These are phyloP conservation scores for Drosophila sp. DNA, from an alignment of 1,140 invertebrate genomes.

Conservation along the genomic window DNA sequence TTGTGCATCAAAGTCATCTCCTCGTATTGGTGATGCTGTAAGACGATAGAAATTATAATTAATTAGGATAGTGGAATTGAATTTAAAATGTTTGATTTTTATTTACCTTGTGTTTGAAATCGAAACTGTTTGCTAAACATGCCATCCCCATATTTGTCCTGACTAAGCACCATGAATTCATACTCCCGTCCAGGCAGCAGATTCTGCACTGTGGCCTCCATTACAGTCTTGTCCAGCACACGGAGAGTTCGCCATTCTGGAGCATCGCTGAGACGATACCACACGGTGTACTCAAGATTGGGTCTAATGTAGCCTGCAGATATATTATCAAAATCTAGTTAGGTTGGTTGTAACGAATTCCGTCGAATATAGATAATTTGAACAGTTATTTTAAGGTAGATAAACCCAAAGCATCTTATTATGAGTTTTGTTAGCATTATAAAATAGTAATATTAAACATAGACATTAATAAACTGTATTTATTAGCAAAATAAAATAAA, in stretches of 20 bases:
- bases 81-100: neutral
- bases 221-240: slow-evolving; percentile 88
- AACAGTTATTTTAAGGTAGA: too few species aligned
- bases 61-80: too few species aligned
- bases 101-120: slow-evolving; percentile 89
- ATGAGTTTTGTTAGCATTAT: too few species aligned
- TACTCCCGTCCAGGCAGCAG: slow-evolving; percentile 92
- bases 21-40: slow-evolving; percentile 44
- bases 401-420: too few species aligned
- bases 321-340: neutral
- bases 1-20: slow-evolving; percentile 60
- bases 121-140: slow-evolving; percentile 94
- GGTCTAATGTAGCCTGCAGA: slow-evolving; percentile 90
- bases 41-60: too few species aligned
- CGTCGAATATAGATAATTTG: too few species aligned
- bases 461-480: too few species aligned
- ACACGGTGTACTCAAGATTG: slow-evolving; percentile 93
- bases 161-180: slow-evolving; percentile 95
- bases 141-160: slow-evolving; percentile 94
- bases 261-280: slow-evolving; percentile 90
- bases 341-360: too few species aligned
- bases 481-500: too few species aligned
- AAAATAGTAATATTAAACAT: too few species aligned
- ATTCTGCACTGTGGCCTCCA: slow-evolving; percentile 91
- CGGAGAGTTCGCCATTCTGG: slow-evolving; percentile 92